phyloP scores from a whole-genome alignment of 2,113 vertebrate genomes.

The Gracilinanus agilis region DNA sequence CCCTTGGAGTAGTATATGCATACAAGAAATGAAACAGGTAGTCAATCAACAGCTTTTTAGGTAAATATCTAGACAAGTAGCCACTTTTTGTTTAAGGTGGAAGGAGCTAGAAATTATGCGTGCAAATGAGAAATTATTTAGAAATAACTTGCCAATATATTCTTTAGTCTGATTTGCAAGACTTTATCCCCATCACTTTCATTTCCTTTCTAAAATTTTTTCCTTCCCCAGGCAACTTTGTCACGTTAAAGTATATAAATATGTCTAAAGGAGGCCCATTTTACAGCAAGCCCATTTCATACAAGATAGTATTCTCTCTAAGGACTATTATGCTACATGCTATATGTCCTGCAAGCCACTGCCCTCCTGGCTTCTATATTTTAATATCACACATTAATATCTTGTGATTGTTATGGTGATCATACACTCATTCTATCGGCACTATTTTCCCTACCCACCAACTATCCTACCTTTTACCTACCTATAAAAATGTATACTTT shows the following conservation, averaged over 20 bases:
- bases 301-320: neutral
- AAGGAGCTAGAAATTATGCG: slow-evolving; percentile 50
- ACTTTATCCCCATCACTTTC: slow-evolving; percentile 29
- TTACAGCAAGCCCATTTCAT: neutral
- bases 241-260: slow-evolving; percentile 23
- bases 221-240: slow-evolving; percentile 30
- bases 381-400: neutral
- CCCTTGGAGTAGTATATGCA: slow-evolving; percentile 58
- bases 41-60: slow-evolving; percentile 27
- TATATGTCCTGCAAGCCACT: neutral
- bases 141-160: neutral
- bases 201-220: slow-evolving; percentile 53
- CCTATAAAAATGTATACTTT: neutral
- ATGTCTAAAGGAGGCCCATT: neutral
- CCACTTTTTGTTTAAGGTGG: slow-evolving; percentile 44
- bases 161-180: slow-evolving; percentile 24
- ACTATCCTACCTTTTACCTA: neutral
- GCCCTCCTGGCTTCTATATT: neutral
- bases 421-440: neutral
- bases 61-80: slow-evolving; percentile 36
- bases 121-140: slow-evolving; percentile 48
- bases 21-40: slow-evolving; percentile 72
- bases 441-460: neutral
- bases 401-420: neutral
- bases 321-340: neutral